These are phyloP conservation scores for Agrochola lychnidis DNA, from an alignment of 2,888 invertebrate genomes.

Conservation along the genomic window DNA sequence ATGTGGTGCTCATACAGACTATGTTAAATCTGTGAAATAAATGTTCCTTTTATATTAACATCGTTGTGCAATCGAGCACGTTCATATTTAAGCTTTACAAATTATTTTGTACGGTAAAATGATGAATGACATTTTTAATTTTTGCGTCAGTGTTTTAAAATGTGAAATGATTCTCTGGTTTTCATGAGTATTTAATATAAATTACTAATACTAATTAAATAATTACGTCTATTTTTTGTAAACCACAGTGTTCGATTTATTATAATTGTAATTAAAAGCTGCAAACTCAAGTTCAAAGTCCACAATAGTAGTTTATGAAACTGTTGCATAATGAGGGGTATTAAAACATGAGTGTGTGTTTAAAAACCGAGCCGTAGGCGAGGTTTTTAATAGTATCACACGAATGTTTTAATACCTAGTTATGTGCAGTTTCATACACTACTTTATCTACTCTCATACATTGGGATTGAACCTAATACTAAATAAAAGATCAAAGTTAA, in stretches of 20 bases:
- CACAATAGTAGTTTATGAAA: no score
- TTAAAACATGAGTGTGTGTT: no score
- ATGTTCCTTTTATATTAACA: background rate
- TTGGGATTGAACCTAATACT: no score
- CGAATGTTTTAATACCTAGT: no score
- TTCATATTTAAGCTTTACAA: conserved; percentile 19
- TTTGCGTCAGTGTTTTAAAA: background rate
- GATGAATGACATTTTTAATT: background rate
- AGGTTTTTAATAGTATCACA: no score
- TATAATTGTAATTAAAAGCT: background rate
- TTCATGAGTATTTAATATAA: background rate
- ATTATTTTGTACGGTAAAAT: conserved; percentile 10
- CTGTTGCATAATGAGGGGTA: no score
- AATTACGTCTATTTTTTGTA: background rate
- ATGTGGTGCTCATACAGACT: background rate
- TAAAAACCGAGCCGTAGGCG: no score
- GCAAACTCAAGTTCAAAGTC: conserved; percentile 5
- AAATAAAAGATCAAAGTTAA: no score
- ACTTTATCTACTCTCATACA: no score
- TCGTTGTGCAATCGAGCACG: background rate
- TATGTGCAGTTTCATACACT: no score
- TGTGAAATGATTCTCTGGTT: conserved; percentile 1
- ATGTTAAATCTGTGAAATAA: conserved; percentile 1
- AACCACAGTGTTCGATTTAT: background rate
- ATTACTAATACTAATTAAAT: background rate